Evolutionary conservation across 2,797 vertebrate genomes (phyloP).

Genomic region (Zonotrichia albicollis): DNA sequence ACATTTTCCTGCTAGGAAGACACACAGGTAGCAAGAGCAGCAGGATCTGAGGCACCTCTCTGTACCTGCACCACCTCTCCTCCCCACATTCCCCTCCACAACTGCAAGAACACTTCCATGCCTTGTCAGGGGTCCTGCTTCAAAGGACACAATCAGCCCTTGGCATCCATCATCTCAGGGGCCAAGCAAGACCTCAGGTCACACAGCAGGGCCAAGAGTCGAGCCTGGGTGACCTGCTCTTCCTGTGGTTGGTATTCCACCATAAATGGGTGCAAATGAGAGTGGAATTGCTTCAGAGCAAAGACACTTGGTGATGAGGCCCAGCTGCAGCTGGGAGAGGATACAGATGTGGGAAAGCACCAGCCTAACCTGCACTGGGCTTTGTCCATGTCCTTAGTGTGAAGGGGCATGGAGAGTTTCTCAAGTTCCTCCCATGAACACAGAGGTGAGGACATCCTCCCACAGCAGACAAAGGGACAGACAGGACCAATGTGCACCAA

Average conservation of each 20-base stretch:
- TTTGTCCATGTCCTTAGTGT: neutral
- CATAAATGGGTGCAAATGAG: neutral
- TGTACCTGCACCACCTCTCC: neutral
- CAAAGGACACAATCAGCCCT: neutral
- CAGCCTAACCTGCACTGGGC: neutral
- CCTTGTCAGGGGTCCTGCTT: neutral
- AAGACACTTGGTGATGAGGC: neutral
- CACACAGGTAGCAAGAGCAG: neutral
- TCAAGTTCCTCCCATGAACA: neutral
- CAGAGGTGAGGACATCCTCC: neutral
- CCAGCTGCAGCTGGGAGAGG: neutral
- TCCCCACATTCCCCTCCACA: neutral
- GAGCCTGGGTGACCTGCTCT: neutral
- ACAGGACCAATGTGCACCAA: neutral
- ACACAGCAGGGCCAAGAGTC: neutral
- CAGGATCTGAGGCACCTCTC: neutral
- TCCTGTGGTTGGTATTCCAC: neutral
- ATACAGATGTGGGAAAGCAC: neutral
- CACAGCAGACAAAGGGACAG: neutral
- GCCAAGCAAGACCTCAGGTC: neutral
- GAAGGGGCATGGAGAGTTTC: rapidly evolving
- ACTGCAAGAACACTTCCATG: rapidly evolving
- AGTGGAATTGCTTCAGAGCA: too few relatives aligned
- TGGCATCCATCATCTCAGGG: rapidly evolving
- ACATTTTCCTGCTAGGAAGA: neutral